Base-by-base conservation (phyloP, 2,888 invertebrate genomes). In the Gastracanthus pulcherrimus region DNA sequence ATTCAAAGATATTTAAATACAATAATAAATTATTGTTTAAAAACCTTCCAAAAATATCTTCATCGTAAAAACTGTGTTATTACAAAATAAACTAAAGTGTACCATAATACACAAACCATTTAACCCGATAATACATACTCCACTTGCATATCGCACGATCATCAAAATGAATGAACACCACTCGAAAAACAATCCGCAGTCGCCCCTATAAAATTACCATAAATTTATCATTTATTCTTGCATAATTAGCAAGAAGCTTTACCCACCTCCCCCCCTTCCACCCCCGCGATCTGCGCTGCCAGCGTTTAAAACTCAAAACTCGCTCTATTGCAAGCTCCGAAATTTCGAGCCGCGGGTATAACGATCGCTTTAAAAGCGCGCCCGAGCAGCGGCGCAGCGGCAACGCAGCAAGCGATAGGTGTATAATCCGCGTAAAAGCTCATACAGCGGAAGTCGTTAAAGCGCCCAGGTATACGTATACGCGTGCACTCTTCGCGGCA, bases 391-490 rank as follows among this genome's bases (percentile, higher is more conserved):
- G n/a, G n/a, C n/a, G n/a, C n/a, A n/a, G n/a, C n/a, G n/a, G n/a
- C n/a, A n/a, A n/a, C n/a, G n/a, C n/a, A n/a, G n/a, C n/a, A n/a
- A 55, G 23, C 55, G 26, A 13, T 66, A 38, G 55, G 38, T 13
- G 7, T 55, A 75, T 71, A 70, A 70, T 71, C 36, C 51, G 36
- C n/a, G 45, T 64, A n/a, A 77, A 77, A 77, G 62, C 70, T 71
- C 55, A 19, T 76, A 55, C 23, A 31, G 31, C 70, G 38, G 16
- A 72, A 31, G 51, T 66, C 51, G 64, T 71, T 78, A 66, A 66
- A 70, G 38, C 71, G 26, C 7, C 5, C 60, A 9, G 29, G 16
- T n/a, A n/a, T n/a, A n/a, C 0, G 7, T 41, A 31, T 11, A 13
- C 29, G 11, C 48, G 23, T n/a, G n/a, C n/a, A n/a, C n/a, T n/a